These are phyloP conservation scores for Zosterops borbonicus DNA, from an alignment of 2,113 vertebrate genomes.

Conservation along the genomic window DNA sequence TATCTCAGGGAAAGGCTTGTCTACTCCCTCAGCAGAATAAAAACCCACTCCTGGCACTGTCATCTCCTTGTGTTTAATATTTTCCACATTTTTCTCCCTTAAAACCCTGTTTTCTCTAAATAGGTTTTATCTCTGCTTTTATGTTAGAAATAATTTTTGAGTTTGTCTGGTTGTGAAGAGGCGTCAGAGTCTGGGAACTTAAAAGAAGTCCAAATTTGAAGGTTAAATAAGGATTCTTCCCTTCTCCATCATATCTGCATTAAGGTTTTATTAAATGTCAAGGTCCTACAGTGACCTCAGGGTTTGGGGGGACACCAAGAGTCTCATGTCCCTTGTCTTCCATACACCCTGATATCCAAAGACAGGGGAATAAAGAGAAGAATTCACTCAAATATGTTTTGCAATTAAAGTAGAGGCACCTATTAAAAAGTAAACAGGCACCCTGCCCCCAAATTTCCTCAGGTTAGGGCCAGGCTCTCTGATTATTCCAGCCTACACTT, in stretches of 20 bases:
- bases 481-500: slow-evolving; percentile 2
- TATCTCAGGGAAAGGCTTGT: not conserved
- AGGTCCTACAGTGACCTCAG: not conserved
- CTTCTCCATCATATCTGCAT: not conserved
- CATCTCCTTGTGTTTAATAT: not conserved
- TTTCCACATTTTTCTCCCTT: not conserved
- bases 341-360: not conserved
- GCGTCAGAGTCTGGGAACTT: not conserved
- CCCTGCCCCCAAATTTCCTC: not conserved
- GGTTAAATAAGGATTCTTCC: not conserved
- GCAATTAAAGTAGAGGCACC: not conserved
- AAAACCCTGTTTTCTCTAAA: not conserved
- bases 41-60: not conserved
- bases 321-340: not conserved
- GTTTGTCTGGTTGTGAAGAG: not conserved
- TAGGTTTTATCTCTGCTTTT: not conserved
- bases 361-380: not conserved
- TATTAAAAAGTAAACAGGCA: not conserved
- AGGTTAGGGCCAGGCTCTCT: not conserved
- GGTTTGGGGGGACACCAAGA: rapidly evolving
- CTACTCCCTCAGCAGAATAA: not conserved
- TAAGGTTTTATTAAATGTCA: not conserved
- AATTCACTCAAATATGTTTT: not conserved
- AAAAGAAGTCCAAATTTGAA: not conserved
- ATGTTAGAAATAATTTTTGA: not conserved